Conservation (phyloP, 2,888 invertebrate genomes). For the Melinaea marsaeus region DNA sequence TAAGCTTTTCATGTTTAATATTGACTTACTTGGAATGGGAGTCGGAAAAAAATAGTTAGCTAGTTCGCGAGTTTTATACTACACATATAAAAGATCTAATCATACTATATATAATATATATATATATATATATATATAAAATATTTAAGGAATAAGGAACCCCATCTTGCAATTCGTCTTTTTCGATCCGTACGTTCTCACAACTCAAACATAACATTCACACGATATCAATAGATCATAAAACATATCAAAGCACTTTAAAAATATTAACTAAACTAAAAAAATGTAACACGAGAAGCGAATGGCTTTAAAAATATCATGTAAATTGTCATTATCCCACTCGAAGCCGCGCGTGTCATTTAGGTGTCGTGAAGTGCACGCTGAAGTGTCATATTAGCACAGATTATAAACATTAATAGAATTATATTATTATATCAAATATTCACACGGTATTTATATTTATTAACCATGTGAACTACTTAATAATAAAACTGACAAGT, state of each 20-base stretch:
- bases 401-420: not conserved
- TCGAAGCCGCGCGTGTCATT: conserved; percentile 59
- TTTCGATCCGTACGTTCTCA: not conserved
- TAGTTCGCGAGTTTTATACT: too few relatives aligned
- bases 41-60: too few relatives aligned
- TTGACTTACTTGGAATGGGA: too few relatives aligned
- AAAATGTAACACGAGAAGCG: conserved; percentile 9
- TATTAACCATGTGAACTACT: not conserved
- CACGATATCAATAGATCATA: not conserved
- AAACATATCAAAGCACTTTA: not conserved
- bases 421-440: conserved; percentile 1
- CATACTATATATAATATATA: too few relatives aligned
- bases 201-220: not conserved
- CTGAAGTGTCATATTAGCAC: conserved; percentile 12
- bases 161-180: too few relatives aligned
- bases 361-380: conserved; percentile 8
- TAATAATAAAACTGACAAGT: not conserved
- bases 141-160: too few relatives aligned
- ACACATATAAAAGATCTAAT: too few relatives aligned
- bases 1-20: too few relatives aligned
- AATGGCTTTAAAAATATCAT: conserved; percentile 48
- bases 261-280: not conserved
- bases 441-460: conserved; percentile 2
- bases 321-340: conserved; percentile 60
- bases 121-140: too few relatives aligned